A percentile compares a stretch with the other conserved stretches of the same genome.
phyloP scores from a whole-genome alignment of 2,888 invertebrate species.

The Apantesis nais region DNA sequence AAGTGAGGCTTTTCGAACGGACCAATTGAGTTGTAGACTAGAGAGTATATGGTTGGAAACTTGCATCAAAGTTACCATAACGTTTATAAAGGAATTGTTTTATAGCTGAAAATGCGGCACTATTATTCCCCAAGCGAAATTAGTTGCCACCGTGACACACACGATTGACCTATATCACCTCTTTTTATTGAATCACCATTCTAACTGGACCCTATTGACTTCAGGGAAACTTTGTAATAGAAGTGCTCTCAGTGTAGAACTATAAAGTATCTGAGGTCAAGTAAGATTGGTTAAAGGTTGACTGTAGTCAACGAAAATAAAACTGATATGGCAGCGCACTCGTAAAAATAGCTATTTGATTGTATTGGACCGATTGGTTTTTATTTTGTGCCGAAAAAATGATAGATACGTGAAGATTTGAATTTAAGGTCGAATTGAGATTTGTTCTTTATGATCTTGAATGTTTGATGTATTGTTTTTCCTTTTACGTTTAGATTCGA shows the following conservation, averaged over 20 bases:
- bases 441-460: constrained; percentile 14
- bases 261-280: constrained; percentile 46
- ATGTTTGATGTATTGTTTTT: constrained; percentile 8
- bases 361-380: constrained; percentile 48
- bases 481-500: background rate
- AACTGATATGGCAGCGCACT: constrained; percentile 47
- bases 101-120: constrained; percentile 71
- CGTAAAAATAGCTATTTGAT: constrained; percentile 54
- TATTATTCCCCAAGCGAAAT: constrained; percentile 60
- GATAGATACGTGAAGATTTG: constrained; percentile 40
- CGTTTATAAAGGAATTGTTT: constrained; percentile 73
- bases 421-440: constrained; percentile 31
- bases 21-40: constrained; percentile 56
- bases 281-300: constrained; percentile 43
- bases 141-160: constrained; percentile 71
- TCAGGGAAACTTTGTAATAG: constrained; percentile 34
- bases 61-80: constrained; percentile 67
- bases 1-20: constrained; percentile 60
- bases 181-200: constrained; percentile 61
- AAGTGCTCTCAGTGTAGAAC: constrained; percentile 29
- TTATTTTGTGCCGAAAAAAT: constrained; percentile 46
- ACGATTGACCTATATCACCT: constrained; percentile 72
- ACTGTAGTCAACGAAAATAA: constrained; percentile 47
- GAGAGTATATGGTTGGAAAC: constrained; percentile 60
- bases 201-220: constrained; percentile 50